Conservation (phyloP, 2,797 vertebrate genomes). For the Oreonectes daqikongensis region DNA sequence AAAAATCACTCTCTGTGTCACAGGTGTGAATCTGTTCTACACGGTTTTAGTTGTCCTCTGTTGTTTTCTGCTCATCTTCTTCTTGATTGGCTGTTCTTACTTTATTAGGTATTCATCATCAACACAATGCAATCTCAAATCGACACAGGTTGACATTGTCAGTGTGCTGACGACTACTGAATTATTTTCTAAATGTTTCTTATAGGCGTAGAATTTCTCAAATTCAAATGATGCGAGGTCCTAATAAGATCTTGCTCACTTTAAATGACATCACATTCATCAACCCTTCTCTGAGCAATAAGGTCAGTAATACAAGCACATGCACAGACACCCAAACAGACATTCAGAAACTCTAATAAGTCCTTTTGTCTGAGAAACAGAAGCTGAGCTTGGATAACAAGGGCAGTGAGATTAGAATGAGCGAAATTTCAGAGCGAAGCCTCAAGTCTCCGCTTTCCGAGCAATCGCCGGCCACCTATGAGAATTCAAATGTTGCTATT, state of each 20-base stretch:
- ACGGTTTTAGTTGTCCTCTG: conserved; percentile 45
- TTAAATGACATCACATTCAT: conserved; percentile 80
- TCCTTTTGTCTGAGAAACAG: conserved; percentile 57
- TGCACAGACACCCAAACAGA: conserved; percentile 17
- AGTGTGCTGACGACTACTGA: not conserved
- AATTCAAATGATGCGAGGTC: conserved; percentile 70
- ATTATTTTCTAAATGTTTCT: conserved; percentile 32
- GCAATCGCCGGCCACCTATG: conserved; percentile 75
- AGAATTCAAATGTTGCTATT: conserved; percentile 81
- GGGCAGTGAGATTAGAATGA: conserved; percentile 61
- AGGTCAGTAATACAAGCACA: conserved; percentile 64
- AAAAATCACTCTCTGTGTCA: conserved; percentile 29
- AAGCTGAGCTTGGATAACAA: conserved; percentile 75
- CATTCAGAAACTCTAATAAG: conserved; percentile 5
- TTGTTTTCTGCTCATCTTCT: conserved; percentile 46
- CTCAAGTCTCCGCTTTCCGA: conserved; percentile 67
- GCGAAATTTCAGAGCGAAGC: conserved; percentile 56
- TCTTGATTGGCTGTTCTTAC: conserved; percentile 51
- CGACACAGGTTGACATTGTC: not conserved
- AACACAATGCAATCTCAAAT: not conserved
- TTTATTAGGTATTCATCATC: conserved; percentile 59
- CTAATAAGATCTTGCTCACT: conserved; percentile 78
- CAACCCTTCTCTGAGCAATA: conserved; percentile 79
- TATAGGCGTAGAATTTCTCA: conserved; percentile 72
- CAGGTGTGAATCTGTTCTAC: conserved; percentile 59